A percentile compares a stretch with the other conserved stretches of the same genome.
Evolutionary conservation across 2,797 vertebrate genomes (phyloP).

Genomic region (Leuciscus waleckii): DNA sequence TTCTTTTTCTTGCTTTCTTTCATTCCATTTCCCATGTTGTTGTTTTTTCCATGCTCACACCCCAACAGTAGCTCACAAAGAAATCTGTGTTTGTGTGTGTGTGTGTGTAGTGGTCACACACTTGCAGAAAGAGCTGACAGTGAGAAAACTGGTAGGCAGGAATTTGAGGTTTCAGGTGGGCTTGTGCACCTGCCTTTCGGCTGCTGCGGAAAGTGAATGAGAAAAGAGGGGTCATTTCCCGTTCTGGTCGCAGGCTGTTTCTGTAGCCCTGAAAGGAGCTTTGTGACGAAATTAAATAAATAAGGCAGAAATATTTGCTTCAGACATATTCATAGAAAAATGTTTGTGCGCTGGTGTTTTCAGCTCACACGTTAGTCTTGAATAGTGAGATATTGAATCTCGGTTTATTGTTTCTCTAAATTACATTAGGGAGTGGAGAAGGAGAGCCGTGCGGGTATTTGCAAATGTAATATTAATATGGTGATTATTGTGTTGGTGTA

Average conservation of each 20-base stretch:
- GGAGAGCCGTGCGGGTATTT: neutral
- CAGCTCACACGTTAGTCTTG: neutral
- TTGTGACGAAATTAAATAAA: conserved; percentile 67
- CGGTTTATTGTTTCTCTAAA: conserved; percentile 22
- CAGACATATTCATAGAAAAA: neutral
- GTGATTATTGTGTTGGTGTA: conserved; percentile 44
- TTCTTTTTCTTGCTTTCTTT: conserved; percentile 15
- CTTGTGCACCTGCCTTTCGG: conserved; percentile 65
- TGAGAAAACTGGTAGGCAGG: conserved; percentile 61
- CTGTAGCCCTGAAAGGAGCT: conserved; percentile 67
- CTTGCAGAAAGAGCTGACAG: conserved; percentile 66
- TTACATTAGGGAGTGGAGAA: neutral
- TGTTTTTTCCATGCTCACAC: neutral
- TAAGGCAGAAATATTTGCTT: conserved; percentile 26
- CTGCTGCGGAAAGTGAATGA: conserved; percentile 36
- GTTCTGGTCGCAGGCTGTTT: conserved; percentile 56
- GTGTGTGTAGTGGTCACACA: conserved; percentile 49
- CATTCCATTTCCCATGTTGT: neutral
- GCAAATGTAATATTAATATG: conserved; percentile 55
- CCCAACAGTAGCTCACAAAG: conserved; percentile 31
- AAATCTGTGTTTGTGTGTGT: conserved; percentile 5
- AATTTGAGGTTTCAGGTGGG: conserved; percentile 59
- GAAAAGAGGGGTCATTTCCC: conserved; percentile 60
- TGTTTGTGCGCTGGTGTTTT: neutral
- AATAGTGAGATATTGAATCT: neutral